Conservation (phyloP, 2,888 invertebrate genomes). For the Nymphalis c-album region DNA sequence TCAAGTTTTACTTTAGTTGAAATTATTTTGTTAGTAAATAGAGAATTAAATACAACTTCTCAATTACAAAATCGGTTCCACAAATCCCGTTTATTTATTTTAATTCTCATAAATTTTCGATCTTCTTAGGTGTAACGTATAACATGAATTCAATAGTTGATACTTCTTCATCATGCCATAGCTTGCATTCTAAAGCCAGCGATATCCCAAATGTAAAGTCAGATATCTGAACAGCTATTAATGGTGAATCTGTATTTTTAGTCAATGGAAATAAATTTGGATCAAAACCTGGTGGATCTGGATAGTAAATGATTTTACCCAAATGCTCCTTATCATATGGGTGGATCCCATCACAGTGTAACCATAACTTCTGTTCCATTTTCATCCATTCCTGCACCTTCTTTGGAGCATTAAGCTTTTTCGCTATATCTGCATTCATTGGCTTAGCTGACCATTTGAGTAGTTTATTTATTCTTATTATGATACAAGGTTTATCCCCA, state of each 20-base stretch:
- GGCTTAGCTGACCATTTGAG: slow-evolving; percentile 63
- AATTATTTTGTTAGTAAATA: not conserved
- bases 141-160: slow-evolving; percentile 61
- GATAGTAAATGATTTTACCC: slow-evolving; percentile 62
- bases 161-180: slow-evolving; percentile 64
- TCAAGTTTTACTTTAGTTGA: too few species aligned
- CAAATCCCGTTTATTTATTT: not conserved
- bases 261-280: slow-evolving; percentile 56
- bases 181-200: slow-evolving; percentile 61
- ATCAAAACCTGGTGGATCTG: slow-evolving; percentile 69
- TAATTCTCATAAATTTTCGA: not conserved
- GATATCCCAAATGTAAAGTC: slow-evolving; percentile 65
- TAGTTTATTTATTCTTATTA: slow-evolving; percentile 66
- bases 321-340: slow-evolving; percentile 68
- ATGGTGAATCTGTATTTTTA: slow-evolving; percentile 48
- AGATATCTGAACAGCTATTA: slow-evolving; percentile 65
- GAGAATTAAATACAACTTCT: not conserved
- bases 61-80: not conserved
- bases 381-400: slow-evolving; percentile 58
- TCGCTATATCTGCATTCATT: slow-evolving; percentile 48
- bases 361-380: slow-evolving; percentile 57
- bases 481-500: slow-evolving; percentile 62
- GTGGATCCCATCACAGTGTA: slow-evolving; percentile 62
- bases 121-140: slow-evolving; percentile 54
- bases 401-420: slow-evolving; percentile 47